Base-by-base conservation (phyloP, 1,140 invertebrate genomes). In the Hyles vespertilio region DNA sequence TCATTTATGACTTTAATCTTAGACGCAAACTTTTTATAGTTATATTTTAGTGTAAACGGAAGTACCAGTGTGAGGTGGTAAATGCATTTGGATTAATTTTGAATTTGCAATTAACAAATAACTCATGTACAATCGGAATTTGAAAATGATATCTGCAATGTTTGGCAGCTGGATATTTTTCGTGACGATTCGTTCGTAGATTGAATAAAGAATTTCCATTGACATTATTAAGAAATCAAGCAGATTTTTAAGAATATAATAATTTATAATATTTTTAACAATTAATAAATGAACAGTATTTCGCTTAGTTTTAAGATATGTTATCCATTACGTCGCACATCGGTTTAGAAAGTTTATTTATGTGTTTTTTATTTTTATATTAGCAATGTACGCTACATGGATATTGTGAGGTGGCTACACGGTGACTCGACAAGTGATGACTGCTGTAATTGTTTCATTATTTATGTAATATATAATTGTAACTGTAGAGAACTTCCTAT, bases 401-500 rank as follows among this genome's bases (percentile, higher is more conserved):
- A 63, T 65, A 72, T 64, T 66, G 63, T 77, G 70, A 77, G 66
- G 62, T 73, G 63, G 69, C 71, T 70, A 64, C 59, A 81, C 66
- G 72, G 52, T 54, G 52, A 52, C 51, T 43, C 61, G 59, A 63
- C 61, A 59, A 63, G 45, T 69, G 71, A 70, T 70, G 73, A 82
- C 73, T 78, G 77, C 77, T 77, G 69, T 81, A 79, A 79, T 79
- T 79, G 81, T 83, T 85, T 83, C 68, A 79, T 79, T 86, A 85
- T 88, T 84, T 87, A 87, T 87, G 81, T 87, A 86, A 78, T 77
- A 83, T 79, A 79, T 80, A 73, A 79, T 72, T 78, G 79, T 84
- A 85, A 81, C 70, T 86, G 83, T 86, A 88, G 83, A 85, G 75
- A 88, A 79, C 77, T 86, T 88, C 85, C 85, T 88, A 88, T 88